phyloP scores from a whole-genome alignment of 2,888 invertebrate species.

The Pilophorus perplexus region DNA sequence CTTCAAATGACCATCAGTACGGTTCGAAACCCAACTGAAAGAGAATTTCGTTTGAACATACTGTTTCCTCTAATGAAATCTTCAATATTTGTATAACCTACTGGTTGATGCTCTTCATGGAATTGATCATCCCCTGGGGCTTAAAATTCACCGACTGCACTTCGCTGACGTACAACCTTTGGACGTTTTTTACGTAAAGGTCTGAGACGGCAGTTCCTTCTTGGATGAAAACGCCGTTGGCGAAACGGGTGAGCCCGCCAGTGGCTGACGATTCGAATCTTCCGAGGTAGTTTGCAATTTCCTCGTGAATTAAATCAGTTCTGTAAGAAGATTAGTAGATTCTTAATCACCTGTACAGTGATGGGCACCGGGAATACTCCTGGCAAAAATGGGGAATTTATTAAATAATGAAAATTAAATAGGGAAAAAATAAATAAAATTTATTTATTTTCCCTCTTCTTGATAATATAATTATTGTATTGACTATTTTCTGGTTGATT shows the following conservation, averaged over 20 bases:
- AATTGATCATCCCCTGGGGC: slow-evolving; percentile 16
- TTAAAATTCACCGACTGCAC: slow-evolving; percentile 46
- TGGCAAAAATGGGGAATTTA: too few species aligned
- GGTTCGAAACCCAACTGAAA: slow-evolving; percentile 60
- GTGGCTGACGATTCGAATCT: not conserved
- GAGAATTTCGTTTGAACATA: not conserved
- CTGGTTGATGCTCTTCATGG: slow-evolving; percentile 47
- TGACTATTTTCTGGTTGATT: too few species aligned
- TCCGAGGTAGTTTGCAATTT: slow-evolving; percentile 12
- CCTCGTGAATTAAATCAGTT: slow-evolving; percentile 8
- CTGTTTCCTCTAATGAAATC: too few species aligned
- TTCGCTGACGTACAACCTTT: slow-evolving; percentile 45
- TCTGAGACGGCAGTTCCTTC: slow-evolving; percentile 38
- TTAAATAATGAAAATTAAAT: too few species aligned
- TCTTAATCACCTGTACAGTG: too few species aligned
- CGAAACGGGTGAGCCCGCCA: slow-evolving; percentile 28
- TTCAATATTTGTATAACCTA: slow-evolving; percentile 29
- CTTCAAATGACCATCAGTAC: slow-evolving; percentile 63
- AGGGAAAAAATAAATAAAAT: too few species aligned
- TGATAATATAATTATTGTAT: too few species aligned
- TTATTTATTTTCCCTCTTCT: too few species aligned
- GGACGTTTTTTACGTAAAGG: slow-evolving; percentile 42
- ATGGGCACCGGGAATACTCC: too few species aligned
- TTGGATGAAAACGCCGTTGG: slow-evolving; percentile 48
- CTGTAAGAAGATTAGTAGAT: slow-evolving; percentile 21